Evolutionary conservation across 92 coral and sea anemone species (phyloP).

Genomic region (Porites rus): DNA sequence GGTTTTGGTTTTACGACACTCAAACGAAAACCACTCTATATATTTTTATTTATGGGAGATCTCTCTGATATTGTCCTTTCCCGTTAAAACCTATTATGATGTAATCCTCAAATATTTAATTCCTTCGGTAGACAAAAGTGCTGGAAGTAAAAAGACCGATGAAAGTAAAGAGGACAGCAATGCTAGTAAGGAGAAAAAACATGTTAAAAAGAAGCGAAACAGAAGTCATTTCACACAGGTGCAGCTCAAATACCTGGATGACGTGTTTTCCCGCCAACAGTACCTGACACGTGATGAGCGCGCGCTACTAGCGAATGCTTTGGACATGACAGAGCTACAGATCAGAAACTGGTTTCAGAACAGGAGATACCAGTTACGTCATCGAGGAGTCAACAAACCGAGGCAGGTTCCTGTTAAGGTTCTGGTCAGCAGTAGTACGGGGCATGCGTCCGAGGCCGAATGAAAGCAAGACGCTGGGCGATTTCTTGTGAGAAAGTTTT

Average conservation of each 20-base stretch:
- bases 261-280: conserved; percentile 90
- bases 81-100: too few relatives aligned
- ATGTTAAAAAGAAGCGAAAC: conserved; percentile 71
- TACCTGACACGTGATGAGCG: conserved; percentile 93
- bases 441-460: conserved; percentile 13
- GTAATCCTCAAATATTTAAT: background rate
- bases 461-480: background rate
- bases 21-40: too few relatives aligned
- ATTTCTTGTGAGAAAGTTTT: background rate
- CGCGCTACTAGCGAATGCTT: conserved; percentile 81
- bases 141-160: background rate
- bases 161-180: background rate
- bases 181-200: background rate
- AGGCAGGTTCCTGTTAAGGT: conserved; percentile 90
- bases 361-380: conserved; percentile 87
- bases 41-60: too few relatives aligned
- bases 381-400: conserved; percentile 59
- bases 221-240: conserved; percentile 89
- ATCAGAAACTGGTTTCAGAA: conserved; percentile 95
- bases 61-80: too few relatives aligned
- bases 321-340: conserved; percentile 95
- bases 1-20: too few relatives aligned
- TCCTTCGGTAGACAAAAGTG: background rate
- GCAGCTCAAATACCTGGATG: conserved; percentile 86
- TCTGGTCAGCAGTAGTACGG: conserved; percentile 61